Base-by-base conservation (phyloP, 2,113 vertebrate genomes). In the Stegostoma tigrinum region DNA sequence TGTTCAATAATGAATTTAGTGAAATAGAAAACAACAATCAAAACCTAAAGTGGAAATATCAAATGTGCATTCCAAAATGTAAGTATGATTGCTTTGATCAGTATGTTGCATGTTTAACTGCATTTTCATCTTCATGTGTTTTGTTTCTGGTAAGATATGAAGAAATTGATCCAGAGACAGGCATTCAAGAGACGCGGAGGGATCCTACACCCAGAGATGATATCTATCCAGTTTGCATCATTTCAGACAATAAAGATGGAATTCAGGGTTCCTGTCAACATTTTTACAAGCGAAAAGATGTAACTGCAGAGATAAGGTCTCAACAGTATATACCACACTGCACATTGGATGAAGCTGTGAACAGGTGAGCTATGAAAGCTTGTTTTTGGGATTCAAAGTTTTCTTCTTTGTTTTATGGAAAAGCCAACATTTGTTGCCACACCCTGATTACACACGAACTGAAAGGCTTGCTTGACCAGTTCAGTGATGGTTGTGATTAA, bases 211-310 rank as follows among this genome's bases (percentile, higher is more conserved):
- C 96, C 45, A 38, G 96, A n/a, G 97, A 98, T 78, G 98, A 99
- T 12, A 96, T 98, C 96, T 99, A 99, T 96, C 98, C 99, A 0
- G 96, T 99, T 48, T 96, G 98, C 4, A 97, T 98, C 96, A 95
- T 99, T 96, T 95, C 97, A 6, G 98, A 99, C 12, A 97, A 99
- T 96, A 98, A 98, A 61, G 96, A 97, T 38, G 98, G 98, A 38
- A 97, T 98, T 67, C 98, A 99, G 96, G 99, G 99, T 70, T 99
- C 99, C 0, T 99, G 99, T 96, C 97, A 96, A 0, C 96, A 98
- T 96, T 99, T 98, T 96, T 97, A 97, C 24, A 97, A 99, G 96
- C 98, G 99, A 96, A 96, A 96, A 48, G 97, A 98, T 34, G 64
- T 99, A 89, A 98, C 98, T 6, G 97, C 96, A 83, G 96, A 97